These are phyloP conservation scores for Tetrao urogallus DNA, from an alignment of 2,113 vertebrate genomes.

Conservation along the genomic window DNA sequence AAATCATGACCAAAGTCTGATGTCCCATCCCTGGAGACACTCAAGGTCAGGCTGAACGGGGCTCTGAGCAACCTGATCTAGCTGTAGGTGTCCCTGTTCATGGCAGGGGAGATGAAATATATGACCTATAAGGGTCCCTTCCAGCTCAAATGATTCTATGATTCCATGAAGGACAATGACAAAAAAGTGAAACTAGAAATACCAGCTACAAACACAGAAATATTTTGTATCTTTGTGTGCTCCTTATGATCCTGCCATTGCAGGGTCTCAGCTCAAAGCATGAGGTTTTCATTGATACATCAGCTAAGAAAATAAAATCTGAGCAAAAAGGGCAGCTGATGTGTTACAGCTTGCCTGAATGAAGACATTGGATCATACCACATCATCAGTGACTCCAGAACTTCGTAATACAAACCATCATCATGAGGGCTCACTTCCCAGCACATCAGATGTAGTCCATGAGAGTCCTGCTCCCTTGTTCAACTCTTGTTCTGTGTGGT, in stretches of 20 bases:
- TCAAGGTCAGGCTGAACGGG: too few relatives aligned
- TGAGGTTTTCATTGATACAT: background rate
- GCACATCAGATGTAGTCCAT: accelerated
- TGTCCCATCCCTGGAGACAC: too few relatives aligned
- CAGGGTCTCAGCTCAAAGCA: background rate
- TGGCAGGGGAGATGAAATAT: too few relatives aligned
- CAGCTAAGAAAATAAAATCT: background rate
- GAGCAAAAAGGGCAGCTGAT: background rate
- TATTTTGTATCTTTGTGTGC: background rate
- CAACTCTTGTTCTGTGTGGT: background rate
- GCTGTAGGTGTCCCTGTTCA: too few relatives aligned
- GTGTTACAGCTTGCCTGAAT: background rate
- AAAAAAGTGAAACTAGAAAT: background rate
- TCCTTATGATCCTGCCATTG: background rate
- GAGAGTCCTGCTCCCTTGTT: background rate
- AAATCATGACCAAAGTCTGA: background rate
- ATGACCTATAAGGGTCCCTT: too few relatives aligned
- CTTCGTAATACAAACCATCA: background rate
- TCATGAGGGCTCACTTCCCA: background rate
- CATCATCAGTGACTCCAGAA: background rate
- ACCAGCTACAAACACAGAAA: background rate
- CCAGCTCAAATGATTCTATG: too few relatives aligned
- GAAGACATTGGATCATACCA: background rate
- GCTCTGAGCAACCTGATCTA: too few relatives aligned
- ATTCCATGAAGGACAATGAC: background rate